Evolutionary conservation across 2,113 vertebrate species (phyloP).

Genomic region (Fukomys damarensis): DNA sequence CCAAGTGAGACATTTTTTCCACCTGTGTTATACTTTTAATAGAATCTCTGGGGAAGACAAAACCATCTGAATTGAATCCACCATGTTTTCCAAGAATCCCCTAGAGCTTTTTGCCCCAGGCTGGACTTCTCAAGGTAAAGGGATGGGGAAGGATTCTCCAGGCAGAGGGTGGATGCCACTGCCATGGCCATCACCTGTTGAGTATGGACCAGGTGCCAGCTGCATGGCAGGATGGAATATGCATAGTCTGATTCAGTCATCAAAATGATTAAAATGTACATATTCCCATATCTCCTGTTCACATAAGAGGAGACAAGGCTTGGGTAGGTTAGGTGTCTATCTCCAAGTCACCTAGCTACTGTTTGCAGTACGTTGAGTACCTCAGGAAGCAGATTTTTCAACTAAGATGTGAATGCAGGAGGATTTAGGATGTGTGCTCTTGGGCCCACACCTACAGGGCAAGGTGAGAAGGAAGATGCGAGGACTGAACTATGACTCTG

Average conservation of each 20-base stretch:
- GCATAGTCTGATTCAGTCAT: not conserved
- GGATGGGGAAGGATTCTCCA: rapidly evolving
- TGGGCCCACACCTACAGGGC: no score
- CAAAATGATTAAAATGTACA: rapidly evolving
- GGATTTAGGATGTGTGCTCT: not conserved
- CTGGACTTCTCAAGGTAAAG: rapidly evolving
- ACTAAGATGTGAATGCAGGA: not conserved
- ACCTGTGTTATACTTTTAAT: not conserved
- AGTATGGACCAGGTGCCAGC: not conserved
- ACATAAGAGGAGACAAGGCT: not conserved
- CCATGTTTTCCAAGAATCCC: not conserved
- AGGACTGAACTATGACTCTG: not conserved
- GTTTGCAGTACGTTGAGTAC: not conserved
- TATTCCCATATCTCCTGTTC: not conserved
- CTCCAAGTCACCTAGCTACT: not conserved
- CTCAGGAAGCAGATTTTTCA: not conserved
- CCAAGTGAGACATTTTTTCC: not conserved
- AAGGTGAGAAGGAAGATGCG: no score
- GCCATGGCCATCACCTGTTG: rapidly evolving
- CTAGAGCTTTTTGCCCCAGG: not conserved
- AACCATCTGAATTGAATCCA: not conserved
- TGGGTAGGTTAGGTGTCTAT: not conserved
- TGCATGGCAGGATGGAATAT: rapidly evolving
- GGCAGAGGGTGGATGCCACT: not conserved
- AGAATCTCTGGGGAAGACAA: not conserved